These are phyloP conservation scores for Eulemur macaco DNA, from an alignment of 2,113 vertebrate species.

Conservation along the genomic window DNA sequence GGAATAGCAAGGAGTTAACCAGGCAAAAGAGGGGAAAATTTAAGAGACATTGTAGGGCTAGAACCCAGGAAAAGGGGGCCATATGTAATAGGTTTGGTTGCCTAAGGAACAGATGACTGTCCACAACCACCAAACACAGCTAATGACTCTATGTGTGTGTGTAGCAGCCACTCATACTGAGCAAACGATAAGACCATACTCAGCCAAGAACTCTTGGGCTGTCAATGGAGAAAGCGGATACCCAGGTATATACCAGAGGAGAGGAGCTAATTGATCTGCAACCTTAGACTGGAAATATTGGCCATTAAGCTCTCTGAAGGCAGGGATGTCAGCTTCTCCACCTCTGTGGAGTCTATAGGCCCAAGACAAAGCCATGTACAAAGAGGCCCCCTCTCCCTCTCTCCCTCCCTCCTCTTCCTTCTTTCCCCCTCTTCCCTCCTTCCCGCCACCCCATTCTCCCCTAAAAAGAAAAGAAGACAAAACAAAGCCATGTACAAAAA, in stretches of 20 bases:
- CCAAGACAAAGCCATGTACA: not conserved
- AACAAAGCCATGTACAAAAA: not conserved
- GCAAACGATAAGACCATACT: not conserved
- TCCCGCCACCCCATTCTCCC: too few species aligned
- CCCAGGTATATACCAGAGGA: not conserved
- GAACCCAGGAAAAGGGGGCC: not conserved
- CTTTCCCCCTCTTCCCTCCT: too few species aligned
- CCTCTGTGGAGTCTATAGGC: not conserved
- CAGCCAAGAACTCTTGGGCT: constrained; percentile 4
- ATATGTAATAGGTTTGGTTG: not conserved
- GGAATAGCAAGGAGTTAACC: not conserved
- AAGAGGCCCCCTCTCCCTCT: not conserved
- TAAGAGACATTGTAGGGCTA: not conserved
- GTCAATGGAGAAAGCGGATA: not conserved
- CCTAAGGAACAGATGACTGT: not conserved
- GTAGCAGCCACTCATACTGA: not conserved
- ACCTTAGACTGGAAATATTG: not conserved
- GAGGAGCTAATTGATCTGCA: not conserved
- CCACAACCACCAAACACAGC: not conserved
- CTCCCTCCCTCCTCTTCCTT: too few species aligned
- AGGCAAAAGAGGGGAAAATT: constrained; percentile 19
- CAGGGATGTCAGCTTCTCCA: not conserved
- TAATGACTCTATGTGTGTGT: not conserved
- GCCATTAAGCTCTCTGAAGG: not conserved
- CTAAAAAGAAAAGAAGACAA: too few species aligned